Conservation (phyloP, 2,797 vertebrate species). For the Iguana delicatissima region DNA sequence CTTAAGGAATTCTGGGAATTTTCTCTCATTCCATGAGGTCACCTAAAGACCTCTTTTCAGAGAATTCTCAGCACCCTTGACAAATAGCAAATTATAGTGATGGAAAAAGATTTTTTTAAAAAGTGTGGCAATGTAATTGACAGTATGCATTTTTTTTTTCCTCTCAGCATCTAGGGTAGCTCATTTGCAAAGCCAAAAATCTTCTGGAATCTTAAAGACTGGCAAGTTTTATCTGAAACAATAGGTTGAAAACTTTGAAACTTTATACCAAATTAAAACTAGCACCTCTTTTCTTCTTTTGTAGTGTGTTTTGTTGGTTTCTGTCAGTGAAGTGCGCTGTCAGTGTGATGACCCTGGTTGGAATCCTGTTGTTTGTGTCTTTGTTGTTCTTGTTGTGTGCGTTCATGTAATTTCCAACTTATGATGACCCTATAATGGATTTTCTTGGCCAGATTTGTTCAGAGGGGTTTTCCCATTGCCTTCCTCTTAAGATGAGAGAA, state of each 20-base stretch:
- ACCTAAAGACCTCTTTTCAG: background rate
- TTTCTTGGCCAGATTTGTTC: no score
- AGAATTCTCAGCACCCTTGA: background rate
- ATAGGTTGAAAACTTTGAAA: background rate
- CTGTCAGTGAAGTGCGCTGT: background rate
- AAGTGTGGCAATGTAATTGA: no score
- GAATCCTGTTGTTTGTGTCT: no score
- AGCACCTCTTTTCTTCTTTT: background rate
- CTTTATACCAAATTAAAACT: background rate
- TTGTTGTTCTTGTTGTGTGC: no score
- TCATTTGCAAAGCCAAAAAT: background rate
- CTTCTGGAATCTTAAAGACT: background rate
- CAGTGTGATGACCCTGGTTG: no score
- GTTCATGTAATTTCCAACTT: no score
- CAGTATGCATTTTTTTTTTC: background rate
- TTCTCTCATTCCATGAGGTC: no score
- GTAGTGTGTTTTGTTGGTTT: background rate
- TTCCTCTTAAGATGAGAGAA: no score
- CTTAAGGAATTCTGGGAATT: background rate
- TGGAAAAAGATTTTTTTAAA: background rate
- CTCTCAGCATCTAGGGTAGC: background rate
- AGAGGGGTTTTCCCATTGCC: no score
- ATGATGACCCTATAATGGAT: no score
- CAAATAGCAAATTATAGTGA: no score
- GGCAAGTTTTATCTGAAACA: background rate